A percentile compares a stretch with the other conserved stretches of the same genome.
phyloP scores from a whole-genome alignment of 2,797 vertebrate genomes.

The Philypnodon macrostomus region DNA sequence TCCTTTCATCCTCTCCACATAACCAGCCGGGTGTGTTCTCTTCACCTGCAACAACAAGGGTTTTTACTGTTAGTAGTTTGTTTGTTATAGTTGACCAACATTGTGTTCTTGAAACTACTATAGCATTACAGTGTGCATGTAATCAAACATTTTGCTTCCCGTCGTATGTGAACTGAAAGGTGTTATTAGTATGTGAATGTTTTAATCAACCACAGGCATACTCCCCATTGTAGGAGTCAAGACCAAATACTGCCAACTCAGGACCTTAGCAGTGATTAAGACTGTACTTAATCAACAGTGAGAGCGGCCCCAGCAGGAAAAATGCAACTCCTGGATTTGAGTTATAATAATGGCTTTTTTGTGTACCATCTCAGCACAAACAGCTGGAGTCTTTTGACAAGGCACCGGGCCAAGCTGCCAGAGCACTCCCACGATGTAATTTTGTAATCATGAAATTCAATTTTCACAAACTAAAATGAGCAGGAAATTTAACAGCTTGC shows the following conservation, averaged over 20 bases:
- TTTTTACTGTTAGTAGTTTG: background rate
- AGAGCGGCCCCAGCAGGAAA: slow-evolving; percentile 56
- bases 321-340: slow-evolving; percentile 49
- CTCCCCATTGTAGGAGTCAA: slow-evolving; percentile 39
- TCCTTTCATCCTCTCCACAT: slow-evolving; percentile 87
- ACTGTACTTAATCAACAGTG: slow-evolving; percentile 59
- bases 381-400: slow-evolving; percentile 40
- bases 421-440: slow-evolving; percentile 31
- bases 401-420: slow-evolving; percentile 37
- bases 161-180: slow-evolving; percentile 33
- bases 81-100: slow-evolving; percentile 12
- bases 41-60: slow-evolving; percentile 71
- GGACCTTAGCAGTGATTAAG: slow-evolving; percentile 56
- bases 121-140: slow-evolving; percentile 22
- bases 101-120: slow-evolving; percentile 16
- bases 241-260: slow-evolving; percentile 39
- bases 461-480: slow-evolving; percentile 49
- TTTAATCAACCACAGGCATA: no score
- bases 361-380: slow-evolving; percentile 21
- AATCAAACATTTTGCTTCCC: slow-evolving; percentile 25
- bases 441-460: slow-evolving; percentile 52
- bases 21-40: slow-evolving; percentile 94
- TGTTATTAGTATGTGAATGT: slow-evolving; percentile 47
- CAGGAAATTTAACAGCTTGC: slow-evolving; percentile 53
- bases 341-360: slow-evolving; percentile 52